These are phyloP conservation scores for Bimastos eiseni DNA, from an alignment of 2,888 invertebrate species.

Conservation along the genomic window DNA sequence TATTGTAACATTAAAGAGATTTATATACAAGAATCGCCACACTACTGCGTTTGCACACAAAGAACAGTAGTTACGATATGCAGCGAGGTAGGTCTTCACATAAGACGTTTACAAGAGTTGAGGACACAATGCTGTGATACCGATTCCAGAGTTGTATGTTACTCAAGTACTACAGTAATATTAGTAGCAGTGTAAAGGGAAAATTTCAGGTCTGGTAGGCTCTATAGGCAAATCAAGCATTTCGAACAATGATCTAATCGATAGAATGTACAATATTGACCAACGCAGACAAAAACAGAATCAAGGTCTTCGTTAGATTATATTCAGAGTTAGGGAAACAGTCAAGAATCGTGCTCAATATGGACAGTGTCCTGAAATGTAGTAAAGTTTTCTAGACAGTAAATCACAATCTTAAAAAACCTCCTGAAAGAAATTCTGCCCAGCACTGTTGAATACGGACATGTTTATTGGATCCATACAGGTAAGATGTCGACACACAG, in stretches of 20 bases:
- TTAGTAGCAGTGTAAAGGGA: not conserved
- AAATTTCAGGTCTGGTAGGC: not conserved
- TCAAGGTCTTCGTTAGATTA: not conserved
- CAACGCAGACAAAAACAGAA: not conserved
- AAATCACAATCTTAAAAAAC: not conserved
- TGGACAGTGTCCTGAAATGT: not conserved
- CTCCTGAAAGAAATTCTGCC: not conserved
- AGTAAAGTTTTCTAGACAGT: not conserved
- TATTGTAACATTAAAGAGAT: not conserved
- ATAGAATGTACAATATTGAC: not conserved
- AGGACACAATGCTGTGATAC: too few relatives aligned
- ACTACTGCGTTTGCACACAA: too few relatives aligned
- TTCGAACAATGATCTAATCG: not conserved
- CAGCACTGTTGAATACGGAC: too few relatives aligned
- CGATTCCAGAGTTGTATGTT: not conserved
- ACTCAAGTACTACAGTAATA: not conserved
- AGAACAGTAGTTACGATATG: too few relatives aligned
- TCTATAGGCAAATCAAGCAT: not conserved
- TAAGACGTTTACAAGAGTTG: too few relatives aligned
- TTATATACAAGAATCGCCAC: not conserved
- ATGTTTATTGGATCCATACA: too few relatives aligned
- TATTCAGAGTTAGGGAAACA: not conserved
- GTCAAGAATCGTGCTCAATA: constrained; percentile 2
- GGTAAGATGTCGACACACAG: too few relatives aligned
- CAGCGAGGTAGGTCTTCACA: too few relatives aligned